Evolutionary conservation across 2,888 invertebrate genomes (phyloP).

Genomic region (Crematogaster levior): DNA sequence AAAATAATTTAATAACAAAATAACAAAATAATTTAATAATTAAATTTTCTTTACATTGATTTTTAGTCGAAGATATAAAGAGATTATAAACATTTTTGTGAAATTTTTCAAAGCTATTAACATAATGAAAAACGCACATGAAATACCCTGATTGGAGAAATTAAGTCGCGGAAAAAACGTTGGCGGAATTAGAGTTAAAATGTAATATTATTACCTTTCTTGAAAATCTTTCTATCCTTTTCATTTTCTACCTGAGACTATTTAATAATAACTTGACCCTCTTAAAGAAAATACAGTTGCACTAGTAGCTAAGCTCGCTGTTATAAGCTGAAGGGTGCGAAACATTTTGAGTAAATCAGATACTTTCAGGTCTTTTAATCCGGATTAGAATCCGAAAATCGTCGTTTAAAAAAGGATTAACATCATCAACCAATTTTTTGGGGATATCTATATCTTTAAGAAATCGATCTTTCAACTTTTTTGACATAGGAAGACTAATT

Average conservation of each 20-base stretch:
- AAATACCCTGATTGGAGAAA: no score
- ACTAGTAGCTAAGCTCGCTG: slow-evolving; percentile 10
- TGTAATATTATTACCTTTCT: not conserved
- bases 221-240: not conserved
- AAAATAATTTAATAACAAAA: no score
- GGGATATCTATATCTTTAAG: not conserved
- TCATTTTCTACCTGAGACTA: not conserved
- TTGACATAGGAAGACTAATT: not conserved
- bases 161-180: no score
- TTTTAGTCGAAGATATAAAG: no score
- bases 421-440: not conserved
- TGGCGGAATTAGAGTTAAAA: no score
- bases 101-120: no score
- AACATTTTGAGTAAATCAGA: not conserved
- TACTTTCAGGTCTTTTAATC: slow-evolving; percentile 55
- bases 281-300: not conserved
- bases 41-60: no score
- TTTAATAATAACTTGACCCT: not conserved
- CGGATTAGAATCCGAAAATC: slow-evolving; percentile 44
- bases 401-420: slow-evolving; percentile 60
- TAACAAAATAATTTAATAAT: no score
- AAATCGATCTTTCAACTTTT: not conserved
- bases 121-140: no score
- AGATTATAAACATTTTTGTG: no score
- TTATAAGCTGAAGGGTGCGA: slow-evolving; percentile 23